Conservation (phyloP, 2,888 invertebrate genomes). For the Tridacna gigas region DNA sequence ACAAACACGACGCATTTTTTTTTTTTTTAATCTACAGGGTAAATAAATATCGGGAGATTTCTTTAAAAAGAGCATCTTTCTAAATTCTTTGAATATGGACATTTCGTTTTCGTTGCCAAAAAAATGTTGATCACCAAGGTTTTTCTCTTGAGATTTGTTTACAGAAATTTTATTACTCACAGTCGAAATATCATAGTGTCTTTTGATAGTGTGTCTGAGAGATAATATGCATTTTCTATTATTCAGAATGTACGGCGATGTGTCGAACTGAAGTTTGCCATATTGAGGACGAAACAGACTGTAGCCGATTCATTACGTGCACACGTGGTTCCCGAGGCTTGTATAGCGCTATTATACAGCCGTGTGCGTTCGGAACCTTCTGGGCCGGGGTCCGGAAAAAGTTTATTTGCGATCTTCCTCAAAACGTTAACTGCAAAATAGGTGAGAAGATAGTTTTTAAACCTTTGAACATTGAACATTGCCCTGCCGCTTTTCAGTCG, state of each 20-base stretch:
- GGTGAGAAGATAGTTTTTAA: constrained; percentile 17
- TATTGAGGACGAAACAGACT: constrained; percentile 39
- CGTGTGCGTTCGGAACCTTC: constrained; percentile 56
- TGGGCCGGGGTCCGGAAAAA: constrained; percentile 49
- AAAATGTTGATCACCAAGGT: too few species aligned
- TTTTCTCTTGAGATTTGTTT: too few species aligned
- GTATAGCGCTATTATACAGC: constrained; percentile 40
- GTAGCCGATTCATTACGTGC: constrained; percentile 48
- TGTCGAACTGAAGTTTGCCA: constrained; percentile 41
- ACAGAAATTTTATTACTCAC: too few species aligned
- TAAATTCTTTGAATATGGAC: too few species aligned
- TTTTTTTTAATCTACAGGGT: too few species aligned
- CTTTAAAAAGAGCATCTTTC: too few species aligned
- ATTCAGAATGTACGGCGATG: constrained; percentile 21
- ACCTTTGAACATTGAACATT: too few species aligned
- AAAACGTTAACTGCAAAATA: constrained; percentile 42
- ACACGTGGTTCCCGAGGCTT: not conserved
- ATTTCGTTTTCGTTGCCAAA: too few species aligned
- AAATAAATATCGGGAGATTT: too few species aligned
- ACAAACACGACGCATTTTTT: too few species aligned
- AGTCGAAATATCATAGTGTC: not conserved
- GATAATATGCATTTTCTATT: not conserved
- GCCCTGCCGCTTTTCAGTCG: too few species aligned
- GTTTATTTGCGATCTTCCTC: constrained; percentile 39
- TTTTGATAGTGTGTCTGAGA: not conserved